Percentiles rank a stretch among this genome's conserved stretches.
phyloP scores from a whole-genome alignment of 2,797 vertebrate genomes.

The Lerista edwardsae region DNA sequence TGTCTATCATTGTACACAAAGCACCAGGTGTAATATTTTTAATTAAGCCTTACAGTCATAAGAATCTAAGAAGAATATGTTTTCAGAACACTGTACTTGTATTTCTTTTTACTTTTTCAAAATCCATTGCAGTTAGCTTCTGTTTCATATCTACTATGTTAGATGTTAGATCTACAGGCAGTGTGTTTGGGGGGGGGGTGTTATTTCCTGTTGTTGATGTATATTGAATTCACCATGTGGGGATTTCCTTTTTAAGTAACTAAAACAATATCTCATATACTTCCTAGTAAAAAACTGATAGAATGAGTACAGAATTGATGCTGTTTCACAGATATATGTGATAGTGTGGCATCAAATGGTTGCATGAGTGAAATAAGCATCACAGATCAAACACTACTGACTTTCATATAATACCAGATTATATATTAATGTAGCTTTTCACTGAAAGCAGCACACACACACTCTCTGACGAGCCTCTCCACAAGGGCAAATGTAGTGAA shows the following conservation, averaged over 20 bases:
- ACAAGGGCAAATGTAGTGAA: not conserved
- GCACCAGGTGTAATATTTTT: not conserved
- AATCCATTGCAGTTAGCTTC: not conserved
- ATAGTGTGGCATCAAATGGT: not conserved
- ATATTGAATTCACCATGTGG: not conserved
- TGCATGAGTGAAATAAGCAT: not conserved
- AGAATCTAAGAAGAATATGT: not conserved
- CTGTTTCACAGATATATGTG: not conserved
- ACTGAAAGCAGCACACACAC: not conserved
- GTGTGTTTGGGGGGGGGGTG: not conserved
- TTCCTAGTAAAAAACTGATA: not conserved
- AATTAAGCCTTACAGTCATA: not conserved
- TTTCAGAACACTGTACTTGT: not conserved
- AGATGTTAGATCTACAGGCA: not conserved
- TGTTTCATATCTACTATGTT: rapidly evolving
- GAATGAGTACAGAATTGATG: not conserved
- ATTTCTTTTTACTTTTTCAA: not conserved
- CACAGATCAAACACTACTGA: not conserved
- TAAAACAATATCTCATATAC: not conserved
- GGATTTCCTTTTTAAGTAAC: not conserved
- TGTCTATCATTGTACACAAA: not conserved
- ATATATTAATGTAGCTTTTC: not conserved
- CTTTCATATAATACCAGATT: not conserved
- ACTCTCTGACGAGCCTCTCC: not conserved
- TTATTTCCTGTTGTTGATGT: not conserved